Evolutionary conservation across 1,140 invertebrate species (phyloP).

Genomic region (Diprion similis): DNA sequence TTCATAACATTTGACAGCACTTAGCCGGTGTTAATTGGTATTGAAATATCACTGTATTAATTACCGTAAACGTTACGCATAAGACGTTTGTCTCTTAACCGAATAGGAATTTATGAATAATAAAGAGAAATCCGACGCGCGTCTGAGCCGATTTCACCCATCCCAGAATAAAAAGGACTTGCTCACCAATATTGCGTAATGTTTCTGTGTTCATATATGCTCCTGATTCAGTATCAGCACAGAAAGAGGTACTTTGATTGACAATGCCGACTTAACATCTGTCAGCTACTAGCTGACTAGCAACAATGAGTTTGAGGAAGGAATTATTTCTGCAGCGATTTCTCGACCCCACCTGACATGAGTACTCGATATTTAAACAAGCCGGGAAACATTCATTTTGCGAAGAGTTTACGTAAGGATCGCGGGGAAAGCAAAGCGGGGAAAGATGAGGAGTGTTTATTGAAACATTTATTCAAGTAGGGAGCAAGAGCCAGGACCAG

Average conservation of each 20-base stretch:
- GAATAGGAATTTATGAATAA: neutral
- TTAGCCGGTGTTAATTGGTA: no score
- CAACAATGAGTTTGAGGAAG: no score
- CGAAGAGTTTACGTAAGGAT: neutral
- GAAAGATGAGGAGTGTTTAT: no score
- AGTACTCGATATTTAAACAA: no score
- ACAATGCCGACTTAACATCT: neutral
- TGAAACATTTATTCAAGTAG: neutral
- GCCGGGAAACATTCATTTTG: no score
- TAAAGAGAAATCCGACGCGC: neutral
- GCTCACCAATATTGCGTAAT: neutral
- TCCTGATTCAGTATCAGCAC: constrained; percentile 1
- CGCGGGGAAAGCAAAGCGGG: neutral
- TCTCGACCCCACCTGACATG: no score
- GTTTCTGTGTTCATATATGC: constrained; percentile 5
- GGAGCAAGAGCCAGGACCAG: neutral
- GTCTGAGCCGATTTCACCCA: no score
- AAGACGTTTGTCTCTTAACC: constrained; percentile 2
- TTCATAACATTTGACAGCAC: neutral
- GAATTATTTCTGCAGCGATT: no score
- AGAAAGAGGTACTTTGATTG: constrained; percentile 7
- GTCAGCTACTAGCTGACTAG: no score
- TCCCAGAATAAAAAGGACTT: no score
- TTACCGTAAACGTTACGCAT: neutral
- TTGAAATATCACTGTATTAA: neutral